These are phyloP conservation scores for Caradrina clavipalpis DNA, from an alignment of 2,888 invertebrate species.

Conservation along the genomic window DNA sequence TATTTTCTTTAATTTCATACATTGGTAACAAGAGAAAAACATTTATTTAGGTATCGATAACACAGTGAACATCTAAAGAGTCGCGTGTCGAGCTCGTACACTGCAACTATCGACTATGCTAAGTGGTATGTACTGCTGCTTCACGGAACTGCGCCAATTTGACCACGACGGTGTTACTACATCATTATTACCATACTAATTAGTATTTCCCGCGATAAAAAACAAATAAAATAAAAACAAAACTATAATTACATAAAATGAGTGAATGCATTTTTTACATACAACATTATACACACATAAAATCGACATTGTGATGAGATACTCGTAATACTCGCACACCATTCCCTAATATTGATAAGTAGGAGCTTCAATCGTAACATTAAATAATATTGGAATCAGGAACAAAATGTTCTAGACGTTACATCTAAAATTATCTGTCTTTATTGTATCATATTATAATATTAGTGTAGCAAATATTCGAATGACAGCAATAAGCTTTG, in stretches of 20 bases:
- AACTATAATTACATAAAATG: constrained; percentile 79
- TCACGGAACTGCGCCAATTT: constrained; percentile 59
- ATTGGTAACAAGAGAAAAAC: constrained; percentile 69
- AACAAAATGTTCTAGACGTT: constrained; percentile 69
- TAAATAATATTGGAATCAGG: constrained; percentile 64
- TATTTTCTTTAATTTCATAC: constrained; percentile 56
- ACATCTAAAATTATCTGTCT: constrained; percentile 77
- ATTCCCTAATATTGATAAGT: constrained; percentile 68
- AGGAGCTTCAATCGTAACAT: constrained; percentile 59
- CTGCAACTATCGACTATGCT: constrained; percentile 40
- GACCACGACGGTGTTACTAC: constrained; percentile 62
- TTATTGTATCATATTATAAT: constrained; percentile 71
- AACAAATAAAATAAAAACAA: constrained; percentile 74
- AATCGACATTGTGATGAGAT: constrained; percentile 73
- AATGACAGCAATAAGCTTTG: constrained; percentile 72
- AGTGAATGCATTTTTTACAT: constrained; percentile 75
- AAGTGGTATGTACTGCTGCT: constrained; percentile 57
- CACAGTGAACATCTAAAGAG: constrained; percentile 40
- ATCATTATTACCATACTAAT: constrained; percentile 73
- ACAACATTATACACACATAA: constrained; percentile 74
- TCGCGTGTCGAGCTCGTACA: constrained; percentile 28
- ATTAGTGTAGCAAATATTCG: constrained; percentile 73
- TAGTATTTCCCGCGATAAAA: constrained; percentile 72
- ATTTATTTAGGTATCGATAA: constrained; percentile 34
- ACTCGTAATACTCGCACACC: constrained; percentile 71